Evolutionary conservation across 2,888 invertebrate genomes (phyloP).

Genomic region (Ptilodon capucinus): DNA sequence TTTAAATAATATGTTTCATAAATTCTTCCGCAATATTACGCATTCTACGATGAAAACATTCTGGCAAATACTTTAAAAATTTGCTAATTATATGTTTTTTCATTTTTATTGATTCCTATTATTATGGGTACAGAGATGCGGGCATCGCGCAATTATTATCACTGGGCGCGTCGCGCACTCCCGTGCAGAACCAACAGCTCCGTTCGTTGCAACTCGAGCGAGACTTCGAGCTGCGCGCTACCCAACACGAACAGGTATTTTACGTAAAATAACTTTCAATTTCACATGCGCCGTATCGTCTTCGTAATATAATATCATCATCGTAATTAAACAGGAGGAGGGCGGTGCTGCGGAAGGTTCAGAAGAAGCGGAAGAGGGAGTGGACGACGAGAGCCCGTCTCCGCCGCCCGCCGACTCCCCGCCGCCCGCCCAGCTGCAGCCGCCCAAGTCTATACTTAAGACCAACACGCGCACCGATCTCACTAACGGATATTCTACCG

Average conservation of each 20-base stretch:
- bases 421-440: slow-evolving; percentile 32
- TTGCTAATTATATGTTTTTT: no score
- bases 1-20: no score
- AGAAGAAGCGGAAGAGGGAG: slow-evolving; percentile 41
- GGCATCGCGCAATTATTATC: slow-evolving; percentile 91
- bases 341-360: slow-evolving; percentile 41
- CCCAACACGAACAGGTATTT: slow-evolving; percentile 85
- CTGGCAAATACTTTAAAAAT: no score
- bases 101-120: not conserved
- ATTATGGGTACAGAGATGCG: slow-evolving; percentile 85
- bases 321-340: slow-evolving; percentile 50
- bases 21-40: no score
- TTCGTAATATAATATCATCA: no score
- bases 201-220: slow-evolving; percentile 95
- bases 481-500: slow-evolving; percentile 61
- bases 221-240: slow-evolving; percentile 96
- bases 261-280: no score
- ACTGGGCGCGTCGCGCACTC: slow-evolving; percentile 83
- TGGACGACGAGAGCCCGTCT: slow-evolving; percentile 17
- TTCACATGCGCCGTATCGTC: no score
- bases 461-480: slow-evolving; percentile 61
- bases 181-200: slow-evolving; percentile 93
- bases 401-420: slow-evolving; percentile 35
- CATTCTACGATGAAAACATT: no score
- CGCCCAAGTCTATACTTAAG: slow-evolving; percentile 78